Percentiles rank a stretch among this genome's conserved stretches.
Conservation (phyloP, 2,888 invertebrate genomes). For the Laothoe populi region DNA sequence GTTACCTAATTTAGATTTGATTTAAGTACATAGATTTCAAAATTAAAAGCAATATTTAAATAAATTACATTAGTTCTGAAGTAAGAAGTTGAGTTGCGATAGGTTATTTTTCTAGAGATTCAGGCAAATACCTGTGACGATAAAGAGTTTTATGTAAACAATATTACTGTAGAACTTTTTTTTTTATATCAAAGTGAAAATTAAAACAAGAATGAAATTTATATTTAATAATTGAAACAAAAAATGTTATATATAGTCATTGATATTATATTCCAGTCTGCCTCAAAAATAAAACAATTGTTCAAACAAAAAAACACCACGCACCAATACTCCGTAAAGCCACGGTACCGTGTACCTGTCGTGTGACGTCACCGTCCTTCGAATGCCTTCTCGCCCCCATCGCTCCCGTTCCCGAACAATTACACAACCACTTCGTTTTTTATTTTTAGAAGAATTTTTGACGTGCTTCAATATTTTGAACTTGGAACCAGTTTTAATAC, state of each 20-base stretch:
- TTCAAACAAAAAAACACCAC: slow-evolving; percentile 21
- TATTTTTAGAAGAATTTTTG: slow-evolving; percentile 37
- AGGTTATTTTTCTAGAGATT: too few relatives aligned
- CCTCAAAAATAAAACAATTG: not conserved
- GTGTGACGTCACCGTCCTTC: slow-evolving; percentile 76
- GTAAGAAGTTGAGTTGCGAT: too few relatives aligned
- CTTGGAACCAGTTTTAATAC: slow-evolving; percentile 19
- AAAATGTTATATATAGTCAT: too few relatives aligned
- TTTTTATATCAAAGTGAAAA: too few relatives aligned
- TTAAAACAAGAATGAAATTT: too few relatives aligned
- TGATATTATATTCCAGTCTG: not conserved
- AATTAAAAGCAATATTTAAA: not conserved
- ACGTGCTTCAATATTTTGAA: slow-evolving; percentile 22
- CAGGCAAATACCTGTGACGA: too few relatives aligned
- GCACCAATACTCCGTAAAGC: slow-evolving; percentile 49
- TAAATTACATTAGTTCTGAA: not conserved
- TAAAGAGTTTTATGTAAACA: too few relatives aligned
- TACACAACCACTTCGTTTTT: slow-evolving; percentile 68
- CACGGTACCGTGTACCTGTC: slow-evolving; percentile 60
- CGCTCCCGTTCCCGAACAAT: slow-evolving; percentile 66
- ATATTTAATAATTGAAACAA: too few relatives aligned
- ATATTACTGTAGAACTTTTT: too few relatives aligned
- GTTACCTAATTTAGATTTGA: not conserved
- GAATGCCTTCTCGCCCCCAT: slow-evolving; percentile 60
- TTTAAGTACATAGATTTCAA: not conserved